Percentiles rank a stretch among this genome's conserved stretches.
These are phyloP conservation scores for Lasiommata megera DNA, from an alignment of 2,888 invertebrate species.

Conservation along the genomic window DNA sequence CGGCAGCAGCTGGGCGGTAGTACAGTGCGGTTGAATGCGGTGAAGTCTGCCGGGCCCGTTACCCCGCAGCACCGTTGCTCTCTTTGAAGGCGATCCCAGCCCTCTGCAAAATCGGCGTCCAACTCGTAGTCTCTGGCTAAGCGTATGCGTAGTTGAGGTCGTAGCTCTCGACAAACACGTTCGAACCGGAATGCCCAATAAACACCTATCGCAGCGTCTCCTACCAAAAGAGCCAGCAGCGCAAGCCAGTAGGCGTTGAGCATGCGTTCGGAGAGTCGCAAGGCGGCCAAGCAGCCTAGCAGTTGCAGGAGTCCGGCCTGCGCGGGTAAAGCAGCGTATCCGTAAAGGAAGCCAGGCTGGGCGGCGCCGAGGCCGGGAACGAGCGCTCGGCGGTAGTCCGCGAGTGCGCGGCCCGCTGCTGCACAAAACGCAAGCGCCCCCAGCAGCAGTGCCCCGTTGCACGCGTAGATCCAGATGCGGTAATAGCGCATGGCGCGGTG, in stretches of 20 bases:
- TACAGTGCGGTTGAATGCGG: constrained; percentile 64
- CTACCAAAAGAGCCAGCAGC: constrained; percentile 88
- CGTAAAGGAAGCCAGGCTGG: constrained; percentile 92
- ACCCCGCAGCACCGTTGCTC: constrained; percentile 91
- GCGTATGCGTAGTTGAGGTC: constrained; percentile 83
- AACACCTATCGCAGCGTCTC: constrained; percentile 91
- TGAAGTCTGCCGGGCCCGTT: constrained; percentile 81
- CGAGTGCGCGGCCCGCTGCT: constrained; percentile 86
- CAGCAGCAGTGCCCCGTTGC: constrained; percentile 92
- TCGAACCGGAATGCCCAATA: constrained; percentile 93
- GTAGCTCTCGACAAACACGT: constrained; percentile 87
- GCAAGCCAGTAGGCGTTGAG: constrained; percentile 93
- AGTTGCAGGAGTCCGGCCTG: constrained; percentile 87
- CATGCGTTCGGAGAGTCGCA: constrained; percentile 89
- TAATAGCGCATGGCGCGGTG: constrained; percentile 88
- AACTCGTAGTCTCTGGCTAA: constrained; percentile 86
- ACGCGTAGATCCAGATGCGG: constrained; percentile 95
- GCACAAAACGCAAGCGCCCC: constrained; percentile 91
- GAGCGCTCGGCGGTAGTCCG: constrained; percentile 86
- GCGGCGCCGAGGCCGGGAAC: constrained; percentile 88
- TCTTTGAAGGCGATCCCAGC: constrained; percentile 89
- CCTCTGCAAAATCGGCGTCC: constrained; percentile 86
- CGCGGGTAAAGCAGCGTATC: constrained; percentile 89
- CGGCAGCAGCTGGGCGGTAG: constrained; percentile 74
- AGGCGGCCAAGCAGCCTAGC: constrained; percentile 90